Base-by-base conservation (phyloP, 92 coral and sea anemone species). In the Plumapathes pennacea region DNA sequence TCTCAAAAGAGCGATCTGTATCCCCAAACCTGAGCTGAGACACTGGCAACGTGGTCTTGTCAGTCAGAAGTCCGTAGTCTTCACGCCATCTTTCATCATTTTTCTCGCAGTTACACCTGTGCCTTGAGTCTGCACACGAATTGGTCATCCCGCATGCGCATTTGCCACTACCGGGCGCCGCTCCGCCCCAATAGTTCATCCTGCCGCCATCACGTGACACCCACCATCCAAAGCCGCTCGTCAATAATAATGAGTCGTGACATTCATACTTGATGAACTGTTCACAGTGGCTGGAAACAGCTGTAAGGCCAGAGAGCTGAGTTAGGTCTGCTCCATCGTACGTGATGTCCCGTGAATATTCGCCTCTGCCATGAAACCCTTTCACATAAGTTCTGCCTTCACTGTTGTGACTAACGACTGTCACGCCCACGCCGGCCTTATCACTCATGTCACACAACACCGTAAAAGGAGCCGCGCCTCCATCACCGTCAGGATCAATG, bases 351-450 rank as follows among this genome's bases (percentile, higher is more conserved):
- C 49, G 50, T 10, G 32, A 7, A 22, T 38, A 38, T 7, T 19
- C 21, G 7, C 50, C 65, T 19, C 4, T 0, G 0, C 24, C 4
- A 25, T 10, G 25, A 57, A 23, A 56, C 42, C 66, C 57, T 1
- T 23, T 40, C 18, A 42, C 66, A 10, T 7, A 42, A 14, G 41
- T 29, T 44, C 66, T 55, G 1, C n/a, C 5, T 32, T 69, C 46
- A 25, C 65, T 54, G 54, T 68, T 46, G 32, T 68, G 76, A 39
- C 76, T 48, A 22, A 68, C 40, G 27, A 15, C 51, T 54, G 76
- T 68, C 56, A 51, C 58, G 4, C 58, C 58, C 2, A 51, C 15
- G 7, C 17, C 58, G 2, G 15, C n/a, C 38, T 9, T 50, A 39
- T 53, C 56, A 14, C 34, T 64, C 72, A 64, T 64, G 29, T 64